phyloP scores from a whole-genome alignment of 2,888 invertebrate genomes.

The Aethes cnicana region DNA sequence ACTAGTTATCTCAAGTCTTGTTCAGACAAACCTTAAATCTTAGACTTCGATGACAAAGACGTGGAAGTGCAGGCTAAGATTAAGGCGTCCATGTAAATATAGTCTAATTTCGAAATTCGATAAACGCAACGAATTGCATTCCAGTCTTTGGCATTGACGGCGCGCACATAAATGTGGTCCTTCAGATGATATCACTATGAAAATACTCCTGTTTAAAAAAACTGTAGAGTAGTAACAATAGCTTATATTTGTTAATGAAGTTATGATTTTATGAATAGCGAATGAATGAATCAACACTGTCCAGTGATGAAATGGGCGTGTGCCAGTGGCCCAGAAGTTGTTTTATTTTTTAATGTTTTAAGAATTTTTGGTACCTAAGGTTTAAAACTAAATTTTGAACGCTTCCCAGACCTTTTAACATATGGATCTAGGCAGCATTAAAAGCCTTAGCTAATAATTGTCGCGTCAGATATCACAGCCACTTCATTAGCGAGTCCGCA shows the following conservation, averaged over 20 bases:
- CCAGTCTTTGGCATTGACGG: constrained; percentile 54
- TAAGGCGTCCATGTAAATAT: constrained; percentile 24
- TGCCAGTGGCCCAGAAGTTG: too few relatives aligned
- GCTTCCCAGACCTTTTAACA: constrained; percentile 58
- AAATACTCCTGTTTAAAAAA: constrained; percentile 25
- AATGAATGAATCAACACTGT: too few relatives aligned
- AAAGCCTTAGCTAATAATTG: constrained; percentile 32
- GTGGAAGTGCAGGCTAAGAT: constrained; percentile 28
- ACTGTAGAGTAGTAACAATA: too few relatives aligned
- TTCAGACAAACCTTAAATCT: constrained; percentile 26
- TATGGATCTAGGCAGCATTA: constrained; percentile 52
- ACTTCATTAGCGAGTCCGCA: constrained; percentile 55
- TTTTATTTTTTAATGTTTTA: too few relatives aligned
- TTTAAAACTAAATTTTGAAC: too few relatives aligned
- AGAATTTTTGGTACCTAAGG: too few relatives aligned
- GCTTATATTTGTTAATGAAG: not conserved
- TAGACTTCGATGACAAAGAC: constrained; percentile 16
- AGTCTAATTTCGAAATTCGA: constrained; percentile 30
- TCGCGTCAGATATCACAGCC: constrained; percentile 58
- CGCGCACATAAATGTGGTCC: constrained; percentile 35
- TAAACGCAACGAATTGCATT: constrained; percentile 39
- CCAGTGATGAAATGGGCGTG: too few relatives aligned
- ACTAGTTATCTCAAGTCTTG: constrained; percentile 25
- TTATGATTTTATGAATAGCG: too few relatives aligned
- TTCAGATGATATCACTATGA: constrained; percentile 14